Percentiles rank a stretch among this genome's conserved stretches.
phyloP scores from a whole-genome alignment of 2,888 invertebrate species.

The Pseudolycoriella hygida region DNA sequence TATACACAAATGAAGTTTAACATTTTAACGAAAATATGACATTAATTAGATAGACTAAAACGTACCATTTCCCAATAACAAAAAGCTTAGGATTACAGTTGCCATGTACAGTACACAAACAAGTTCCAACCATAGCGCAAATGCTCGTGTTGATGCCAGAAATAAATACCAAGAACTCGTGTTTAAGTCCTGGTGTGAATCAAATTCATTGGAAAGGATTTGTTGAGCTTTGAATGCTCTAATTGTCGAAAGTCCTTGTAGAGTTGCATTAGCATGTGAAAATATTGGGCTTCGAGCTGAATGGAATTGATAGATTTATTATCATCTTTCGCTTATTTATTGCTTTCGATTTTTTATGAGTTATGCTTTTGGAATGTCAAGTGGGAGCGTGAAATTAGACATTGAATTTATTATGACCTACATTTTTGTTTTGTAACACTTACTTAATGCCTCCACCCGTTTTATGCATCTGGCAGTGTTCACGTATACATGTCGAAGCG shows the following conservation, averaged over 20 bases:
- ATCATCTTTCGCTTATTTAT: no score
- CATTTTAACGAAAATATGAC: background rate
- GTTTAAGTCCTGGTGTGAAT: constrained; percentile 39
- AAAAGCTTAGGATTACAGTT: constrained; percentile 43
- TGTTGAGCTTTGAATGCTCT: constrained; percentile 44
- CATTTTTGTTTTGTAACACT: constrained; percentile 18
- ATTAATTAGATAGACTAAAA: background rate
- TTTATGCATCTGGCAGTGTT: constrained; percentile 57
- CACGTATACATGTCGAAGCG: constrained; percentile 50
- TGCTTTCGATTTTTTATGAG: no score
- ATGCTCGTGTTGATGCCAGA: constrained; percentile 47
- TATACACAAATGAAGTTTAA: background rate
- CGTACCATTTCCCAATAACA: constrained; percentile 29
- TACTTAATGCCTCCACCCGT: constrained; percentile 54
- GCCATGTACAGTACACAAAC: constrained; percentile 48
- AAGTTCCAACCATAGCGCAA: constrained; percentile 55
- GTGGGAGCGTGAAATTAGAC: no score
- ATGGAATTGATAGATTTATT: constrained; percentile 10
- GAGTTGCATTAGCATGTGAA: constrained; percentile 48
- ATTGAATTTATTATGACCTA: no score
- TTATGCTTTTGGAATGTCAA: no score
- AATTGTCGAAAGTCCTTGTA: constrained; percentile 57
- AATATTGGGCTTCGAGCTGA: constrained; percentile 54
- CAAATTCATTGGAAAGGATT: constrained; percentile 38
- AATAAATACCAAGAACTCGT: constrained; percentile 57